phyloP scores from a whole-genome alignment of 2,797 vertebrate genomes.

The Sebastes wilsoni region DNA sequence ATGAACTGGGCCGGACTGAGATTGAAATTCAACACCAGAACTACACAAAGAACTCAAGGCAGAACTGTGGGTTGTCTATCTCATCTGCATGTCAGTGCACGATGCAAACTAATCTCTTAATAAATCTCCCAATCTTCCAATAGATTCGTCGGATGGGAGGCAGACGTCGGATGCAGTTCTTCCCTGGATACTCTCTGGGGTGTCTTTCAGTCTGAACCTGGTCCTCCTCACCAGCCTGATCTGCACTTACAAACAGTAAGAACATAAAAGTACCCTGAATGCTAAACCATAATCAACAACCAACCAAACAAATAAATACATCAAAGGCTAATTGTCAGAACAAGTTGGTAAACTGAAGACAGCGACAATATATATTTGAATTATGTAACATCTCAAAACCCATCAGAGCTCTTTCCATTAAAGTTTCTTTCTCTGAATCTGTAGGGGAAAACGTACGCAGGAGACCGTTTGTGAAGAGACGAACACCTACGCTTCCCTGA shows the following conservation, averaged over 20 bases:
- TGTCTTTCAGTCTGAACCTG: slow-evolving; percentile 34
- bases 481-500: slow-evolving; percentile 16
- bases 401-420: not conserved
- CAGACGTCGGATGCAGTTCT: not conserved
- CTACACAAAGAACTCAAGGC: not conserved
- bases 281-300: no score
- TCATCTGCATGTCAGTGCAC: not conserved
- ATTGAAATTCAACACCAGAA: not conserved
- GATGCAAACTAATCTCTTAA: no score
- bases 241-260: slow-evolving; percentile 18
- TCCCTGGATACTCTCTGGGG: slow-evolving; percentile 19
- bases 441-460: not conserved
- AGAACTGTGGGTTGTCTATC: not conserved
- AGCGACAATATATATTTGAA: no score
- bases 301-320: not conserved
- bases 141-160: no score
- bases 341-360: not conserved
- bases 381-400: no score
- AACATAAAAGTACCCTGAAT: not conserved
- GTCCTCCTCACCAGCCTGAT: slow-evolving; percentile 17
- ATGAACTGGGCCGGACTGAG: not conserved
- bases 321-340: not conserved
- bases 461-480: not conserved
- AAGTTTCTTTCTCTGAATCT: not conserved
- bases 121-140: no score